These are phyloP conservation scores for Clarias batrachus DNA, from an alignment of 2,113 vertebrate species.

Conservation along the genomic window DNA sequence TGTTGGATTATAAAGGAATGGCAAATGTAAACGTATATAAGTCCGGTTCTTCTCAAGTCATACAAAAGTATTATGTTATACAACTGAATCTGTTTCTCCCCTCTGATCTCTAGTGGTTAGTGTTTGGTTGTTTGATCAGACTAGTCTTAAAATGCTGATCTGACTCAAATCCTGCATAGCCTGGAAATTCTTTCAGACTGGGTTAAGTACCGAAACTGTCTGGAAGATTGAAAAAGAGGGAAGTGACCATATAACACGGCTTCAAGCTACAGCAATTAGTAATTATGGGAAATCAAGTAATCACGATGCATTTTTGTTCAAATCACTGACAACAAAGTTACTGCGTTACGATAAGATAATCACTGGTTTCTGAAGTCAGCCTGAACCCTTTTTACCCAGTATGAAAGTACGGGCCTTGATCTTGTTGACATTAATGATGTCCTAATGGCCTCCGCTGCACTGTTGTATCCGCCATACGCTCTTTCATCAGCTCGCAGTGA, in stretches of 20 bases:
- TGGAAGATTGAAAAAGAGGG: background rate
- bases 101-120: no score
- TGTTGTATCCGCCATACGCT: background rate
- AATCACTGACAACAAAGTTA: constrained; percentile 57
- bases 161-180: background rate
- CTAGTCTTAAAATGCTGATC: no score
- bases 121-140: no score
- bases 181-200: background rate
- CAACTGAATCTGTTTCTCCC: no score
- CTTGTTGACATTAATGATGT: constrained; percentile 13
- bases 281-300: constrained; percentile 43
- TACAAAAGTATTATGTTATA: no score
- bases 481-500: background rate
- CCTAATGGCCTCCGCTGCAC: background rate
- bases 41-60: no score
- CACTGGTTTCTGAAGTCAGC: constrained; percentile 32
- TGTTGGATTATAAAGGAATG: no score
- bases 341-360: constrained; percentile 50
- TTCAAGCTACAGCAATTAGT: constrained; percentile 24
- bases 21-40: no score
- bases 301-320: constrained; percentile 35
- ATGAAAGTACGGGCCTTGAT: constrained; percentile 17
- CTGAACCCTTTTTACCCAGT: constrained; percentile 25
- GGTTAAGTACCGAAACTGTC: background rate
- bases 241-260: constrained; percentile 7